These are phyloP conservation scores for Antechinus stuartii DNA, from an alignment of 2,113 vertebrate species.

Conservation along the genomic window DNA sequence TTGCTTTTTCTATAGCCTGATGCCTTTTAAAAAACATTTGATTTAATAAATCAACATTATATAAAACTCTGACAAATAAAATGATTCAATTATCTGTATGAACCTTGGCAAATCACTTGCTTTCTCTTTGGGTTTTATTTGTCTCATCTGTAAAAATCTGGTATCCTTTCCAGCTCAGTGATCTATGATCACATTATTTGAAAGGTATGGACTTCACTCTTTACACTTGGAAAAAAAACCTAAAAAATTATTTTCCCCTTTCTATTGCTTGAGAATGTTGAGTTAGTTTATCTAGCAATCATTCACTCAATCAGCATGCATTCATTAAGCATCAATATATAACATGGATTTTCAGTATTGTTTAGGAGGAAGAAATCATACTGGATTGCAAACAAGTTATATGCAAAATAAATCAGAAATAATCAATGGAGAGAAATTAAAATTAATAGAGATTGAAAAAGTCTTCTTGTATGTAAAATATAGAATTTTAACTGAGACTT, in stretches of 20 bases:
- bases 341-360: neutral
- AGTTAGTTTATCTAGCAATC: neutral
- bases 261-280: neutral
- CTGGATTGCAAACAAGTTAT: neutral
- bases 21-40: neutral
- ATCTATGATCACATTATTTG: neutral
- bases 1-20: neutral
- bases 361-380: neutral
- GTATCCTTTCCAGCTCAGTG: neutral
- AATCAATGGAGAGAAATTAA: neutral
- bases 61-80: neutral
- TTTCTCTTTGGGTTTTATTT: neutral
- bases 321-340: neutral
- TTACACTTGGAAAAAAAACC: neutral
- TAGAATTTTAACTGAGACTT: neutral
- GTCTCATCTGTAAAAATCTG: neutral
- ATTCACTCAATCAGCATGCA: neutral
- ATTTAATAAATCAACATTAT: neutral
- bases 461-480: neutral
- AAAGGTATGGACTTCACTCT: neutral
- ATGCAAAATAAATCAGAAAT: neutral
- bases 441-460: neutral
- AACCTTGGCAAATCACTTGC: neutral
- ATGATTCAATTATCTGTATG: neutral
- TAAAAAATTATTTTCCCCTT: neutral